A percentile compares a stretch with the other conserved stretches of the same genome.
Conservation (phyloP, 2,888 invertebrate species). For the Diaperis boleti region DNA sequence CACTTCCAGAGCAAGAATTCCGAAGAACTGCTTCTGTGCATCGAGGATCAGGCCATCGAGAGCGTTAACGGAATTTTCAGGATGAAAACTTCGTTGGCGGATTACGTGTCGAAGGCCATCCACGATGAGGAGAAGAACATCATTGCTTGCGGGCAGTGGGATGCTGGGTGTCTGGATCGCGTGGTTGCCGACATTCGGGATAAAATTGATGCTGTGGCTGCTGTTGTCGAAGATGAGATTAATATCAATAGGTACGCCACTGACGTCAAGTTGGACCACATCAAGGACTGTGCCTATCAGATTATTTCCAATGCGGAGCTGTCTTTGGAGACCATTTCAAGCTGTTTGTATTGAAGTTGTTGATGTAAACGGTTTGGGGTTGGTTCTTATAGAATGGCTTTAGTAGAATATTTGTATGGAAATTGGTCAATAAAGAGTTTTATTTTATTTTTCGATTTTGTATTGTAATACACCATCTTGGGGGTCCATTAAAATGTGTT, state of each 20-base stretch:
- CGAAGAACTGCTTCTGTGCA: not conserved
- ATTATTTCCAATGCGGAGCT: not conserved
- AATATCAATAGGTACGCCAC: not conserved
- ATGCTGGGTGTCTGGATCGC: not conserved
- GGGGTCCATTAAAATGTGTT: no score
- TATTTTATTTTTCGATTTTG: no score
- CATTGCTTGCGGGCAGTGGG: not conserved
- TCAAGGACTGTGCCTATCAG: conserved; percentile 1
- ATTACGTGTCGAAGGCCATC: not conserved
- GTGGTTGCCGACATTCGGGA: conserved; percentile 4
- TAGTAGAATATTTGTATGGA: no score
- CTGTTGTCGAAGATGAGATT: conserved; percentile 4
- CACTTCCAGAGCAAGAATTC: not conserved
- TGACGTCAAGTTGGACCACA: not conserved
- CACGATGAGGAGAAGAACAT: conserved; percentile 4
- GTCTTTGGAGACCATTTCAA: not conserved
- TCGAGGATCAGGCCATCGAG: not conserved
- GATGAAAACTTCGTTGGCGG: not conserved
- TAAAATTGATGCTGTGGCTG: conserved; percentile 4
- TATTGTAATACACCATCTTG: no score
- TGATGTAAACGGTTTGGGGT: no score
- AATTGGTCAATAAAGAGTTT: no score
- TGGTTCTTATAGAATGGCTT: not conserved
- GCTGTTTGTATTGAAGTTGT: not conserved
- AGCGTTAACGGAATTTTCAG: not conserved